Base-by-base conservation (phyloP, 2,888 invertebrate species). In the Netelia virgata region DNA sequence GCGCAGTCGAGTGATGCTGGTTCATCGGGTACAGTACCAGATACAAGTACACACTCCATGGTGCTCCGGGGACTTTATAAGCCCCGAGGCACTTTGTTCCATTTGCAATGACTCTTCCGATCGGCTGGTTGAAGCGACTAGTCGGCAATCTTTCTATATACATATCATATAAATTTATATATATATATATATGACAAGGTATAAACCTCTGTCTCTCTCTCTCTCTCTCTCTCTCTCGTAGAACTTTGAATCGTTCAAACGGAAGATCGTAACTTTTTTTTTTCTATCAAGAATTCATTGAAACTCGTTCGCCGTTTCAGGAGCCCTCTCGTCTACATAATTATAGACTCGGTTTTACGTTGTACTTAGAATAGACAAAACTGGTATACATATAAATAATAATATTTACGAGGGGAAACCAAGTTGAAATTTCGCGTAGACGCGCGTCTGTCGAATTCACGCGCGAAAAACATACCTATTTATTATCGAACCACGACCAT, bases 51-150 rank as follows among this genome's bases (percentile, higher is more conserved):
- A 36, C 43, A 53, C 41, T 16, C 20, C 11, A 20, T 47, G 23
- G 61, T 63, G 20, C 66, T 59, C 47, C 74, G 61, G 73, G 83
- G 80, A 80, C 83, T 87, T 87, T 87, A 87, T 68, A 61, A 68
- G 61, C 72, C 70, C 72, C 59, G 9, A 61, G 77, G 82, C 68
- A 73, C 64, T 82, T 77, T 73, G 10, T 73, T 77, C 77, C 77
- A 74, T 78, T 73, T 69, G 43, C 68, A 41, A 78, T 68, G 61
- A 69, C 66, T 63, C 43, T 47, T n/a, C 23, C 9, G 23, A 76
- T 64, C 57, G 66, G 28, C 36, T 55, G 23, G 10, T 61, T 28
- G 11, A 14, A 61, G 14, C 28, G 23, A 23, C 53, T 16, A 5
- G 16, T 10, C 53, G 50, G 1, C 11, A 16, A 53, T 14, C 16